Base-by-base conservation (phyloP, 2,797 vertebrate species). In the Rhinophrynus dorsalis region DNA sequence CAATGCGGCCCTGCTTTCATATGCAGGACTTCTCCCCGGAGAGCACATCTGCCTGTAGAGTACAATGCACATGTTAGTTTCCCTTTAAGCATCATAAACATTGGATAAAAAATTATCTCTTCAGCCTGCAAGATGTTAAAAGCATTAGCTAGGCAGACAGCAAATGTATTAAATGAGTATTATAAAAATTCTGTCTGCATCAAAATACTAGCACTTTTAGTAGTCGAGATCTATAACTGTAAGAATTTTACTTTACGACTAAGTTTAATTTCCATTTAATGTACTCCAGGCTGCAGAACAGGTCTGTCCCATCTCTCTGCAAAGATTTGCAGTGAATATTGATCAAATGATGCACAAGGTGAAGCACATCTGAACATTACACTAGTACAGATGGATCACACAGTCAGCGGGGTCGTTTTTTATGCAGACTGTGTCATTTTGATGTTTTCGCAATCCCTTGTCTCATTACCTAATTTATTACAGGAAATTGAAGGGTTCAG, bases 401-500 rank as follows among this genome's bases (percentile, higher is more conserved):
- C 60, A 38, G 42, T 30, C 9, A 45, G 67, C 4, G 30, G 63
- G 30, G 57, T 75, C 38, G 12, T 70, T 51, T 68, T 73, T 21
- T 61, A 77, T 23, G 37, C 63, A 52, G 74, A 73, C 40, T 59
- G 18, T n/a, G 74, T 56, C 24, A 24, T 80, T 17, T 60, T 77
- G 62, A 68, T 76, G 44, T 64, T 80, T 50, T 64, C 52, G 12
- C 47, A 76, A 58, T 59, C 74, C 40, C 56, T 59, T 9, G 56
- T 74, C 27, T 52, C 37, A 68, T 65, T 77, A 57, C 26, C 67
- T 21, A 37, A 65, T 65, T 77, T 80, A 59, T 74, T 77, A 54
- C 63, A 63, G 40, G 61, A 73, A 60, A 73, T 80, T 47, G 55
- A 37, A 20, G 52, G 67, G 47, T 81, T 81, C 67, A 60, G 59